Base-by-base conservation (phyloP, 2,797 vertebrate species). In the Chaetodon trifasciatus region DNA sequence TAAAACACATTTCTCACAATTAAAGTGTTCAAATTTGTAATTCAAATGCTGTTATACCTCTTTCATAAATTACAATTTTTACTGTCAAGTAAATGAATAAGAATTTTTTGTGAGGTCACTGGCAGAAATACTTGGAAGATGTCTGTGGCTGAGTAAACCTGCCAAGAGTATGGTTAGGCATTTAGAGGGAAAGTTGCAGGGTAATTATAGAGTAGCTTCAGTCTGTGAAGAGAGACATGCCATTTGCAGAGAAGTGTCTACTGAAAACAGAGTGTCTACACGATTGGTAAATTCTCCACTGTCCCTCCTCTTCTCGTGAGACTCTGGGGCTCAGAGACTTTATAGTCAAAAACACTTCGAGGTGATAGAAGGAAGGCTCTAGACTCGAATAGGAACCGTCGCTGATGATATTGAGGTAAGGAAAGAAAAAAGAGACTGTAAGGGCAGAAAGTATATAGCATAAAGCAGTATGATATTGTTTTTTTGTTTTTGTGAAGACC, bases 181-280 rank as follows among this genome's bases (percentile, higher is more conserved):
- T 92, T 88, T 81, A 80, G 58, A 89, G 83, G 90, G 90, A 89
- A 84, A 91, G 83, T 84, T 87, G 71, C 86, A 85, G 58, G 63
- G 89, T 95, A 95, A 95, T 94, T 95, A 94, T 84, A 95, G 91
- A 88, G 92, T 79, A 79, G 86, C 82, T 87, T 83, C 46, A 84
- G 88, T 84, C 86, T 88, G 82, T 89, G 86, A 77, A 83, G 85
- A 86, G 88, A 91, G 75, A 89, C 91, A 23, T 92, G 84, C 70
- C 91, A 94, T 95, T 96, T 95, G 90, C 93, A 88, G 86, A 86
- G 84, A 79, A 87, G 66, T 24, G 69, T 76, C 85, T 89, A 78
- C 92, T 89, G 69, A 92, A 87, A 92, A 92, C 84, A 87, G 63
- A 74, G 63, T 71, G 90, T 94, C 91, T 83, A 85, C 91, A 79